A percentile compares a stretch with the other conserved stretches of the same genome.
phyloP scores from a whole-genome alignment of 2,797 vertebrate species.

The Threskiornis aethiopicus region DNA sequence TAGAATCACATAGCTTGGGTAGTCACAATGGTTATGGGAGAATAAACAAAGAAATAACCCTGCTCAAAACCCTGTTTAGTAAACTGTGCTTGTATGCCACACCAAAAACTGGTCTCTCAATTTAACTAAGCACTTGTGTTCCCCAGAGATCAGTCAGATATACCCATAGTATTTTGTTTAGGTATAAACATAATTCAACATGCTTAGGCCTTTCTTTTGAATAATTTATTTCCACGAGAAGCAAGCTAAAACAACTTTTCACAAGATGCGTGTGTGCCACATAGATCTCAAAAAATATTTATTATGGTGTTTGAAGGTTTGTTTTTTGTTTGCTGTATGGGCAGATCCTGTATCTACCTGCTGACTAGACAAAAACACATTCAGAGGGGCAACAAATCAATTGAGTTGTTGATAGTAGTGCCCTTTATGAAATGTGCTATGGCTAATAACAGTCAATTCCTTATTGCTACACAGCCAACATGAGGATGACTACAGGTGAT shows the following conservation, averaged over 20 bases:
- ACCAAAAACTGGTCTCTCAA: background rate
- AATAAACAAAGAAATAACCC: background rate
- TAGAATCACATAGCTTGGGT: background rate
- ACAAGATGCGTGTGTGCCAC: accelerated
- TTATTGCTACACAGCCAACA: background rate
- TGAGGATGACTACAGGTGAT: background rate
- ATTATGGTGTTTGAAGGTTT: background rate
- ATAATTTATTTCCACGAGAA: background rate
- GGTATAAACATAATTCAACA: background rate
- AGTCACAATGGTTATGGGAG: background rate
- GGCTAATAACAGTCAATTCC: background rate
- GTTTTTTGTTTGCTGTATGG: background rate
- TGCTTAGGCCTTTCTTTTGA: background rate
- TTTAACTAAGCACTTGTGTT: background rate
- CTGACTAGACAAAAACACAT: background rate
- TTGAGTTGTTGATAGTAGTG: background rate
- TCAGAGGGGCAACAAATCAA: background rate
- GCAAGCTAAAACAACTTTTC: background rate
- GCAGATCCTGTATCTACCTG: background rate
- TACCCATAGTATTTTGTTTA: background rate
- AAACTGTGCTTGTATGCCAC: background rate
- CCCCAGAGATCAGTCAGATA: background rate
- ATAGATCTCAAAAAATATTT: background rate
- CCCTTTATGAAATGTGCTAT: background rate
- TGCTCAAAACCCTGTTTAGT: background rate